A percentile compares a stretch with the other conserved stretches of the same genome.
phyloP scores from a whole-genome alignment of 2,797 vertebrate species.

The Typhlichthys eigenmanni region DNA sequence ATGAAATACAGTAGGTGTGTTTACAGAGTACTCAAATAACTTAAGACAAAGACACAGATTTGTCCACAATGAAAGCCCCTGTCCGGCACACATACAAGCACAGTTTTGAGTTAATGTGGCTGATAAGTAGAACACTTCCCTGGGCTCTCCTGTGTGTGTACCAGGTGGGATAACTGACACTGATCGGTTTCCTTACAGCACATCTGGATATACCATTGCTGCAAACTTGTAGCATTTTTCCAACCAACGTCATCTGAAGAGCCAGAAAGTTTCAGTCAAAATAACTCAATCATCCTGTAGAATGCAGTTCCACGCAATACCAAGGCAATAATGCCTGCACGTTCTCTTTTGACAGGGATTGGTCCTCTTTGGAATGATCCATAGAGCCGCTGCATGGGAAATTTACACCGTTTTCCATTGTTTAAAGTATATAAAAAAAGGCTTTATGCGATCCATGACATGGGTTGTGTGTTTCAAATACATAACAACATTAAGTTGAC shows the following conservation, averaged over 20 bases:
- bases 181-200: too few relatives aligned
- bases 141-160: background rate
- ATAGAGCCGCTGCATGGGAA: constrained; percentile 58
- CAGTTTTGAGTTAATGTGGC: background rate
- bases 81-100: too few relatives aligned
- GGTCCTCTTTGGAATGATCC: constrained; percentile 61
- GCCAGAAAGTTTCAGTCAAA: too few relatives aligned
- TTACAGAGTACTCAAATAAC: constrained; percentile 13
- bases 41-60: constrained; percentile 12
- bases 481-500: constrained; percentile 48
- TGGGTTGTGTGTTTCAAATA: constrained; percentile 35
- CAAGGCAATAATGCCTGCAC: constrained; percentile 11
- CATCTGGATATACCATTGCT: too few relatives aligned
- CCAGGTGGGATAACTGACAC: too few relatives aligned
- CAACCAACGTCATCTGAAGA: too few relatives aligned
- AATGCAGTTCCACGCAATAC: too few relatives aligned
- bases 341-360: constrained; percentile 30
- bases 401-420: constrained; percentile 19
- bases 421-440: constrained; percentile 38
- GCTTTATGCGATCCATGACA: constrained; percentile 13
- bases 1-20: constrained; percentile 11
- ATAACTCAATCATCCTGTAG: too few relatives aligned
- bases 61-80: constrained; percentile 11
- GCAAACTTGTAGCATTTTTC: too few relatives aligned
- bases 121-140: constrained; percentile 17